Percentiles rank a stretch among this genome's conserved stretches.
Conservation (phyloP, 2,113 vertebrate genomes). For the Dasyornis broadbenti region DNA sequence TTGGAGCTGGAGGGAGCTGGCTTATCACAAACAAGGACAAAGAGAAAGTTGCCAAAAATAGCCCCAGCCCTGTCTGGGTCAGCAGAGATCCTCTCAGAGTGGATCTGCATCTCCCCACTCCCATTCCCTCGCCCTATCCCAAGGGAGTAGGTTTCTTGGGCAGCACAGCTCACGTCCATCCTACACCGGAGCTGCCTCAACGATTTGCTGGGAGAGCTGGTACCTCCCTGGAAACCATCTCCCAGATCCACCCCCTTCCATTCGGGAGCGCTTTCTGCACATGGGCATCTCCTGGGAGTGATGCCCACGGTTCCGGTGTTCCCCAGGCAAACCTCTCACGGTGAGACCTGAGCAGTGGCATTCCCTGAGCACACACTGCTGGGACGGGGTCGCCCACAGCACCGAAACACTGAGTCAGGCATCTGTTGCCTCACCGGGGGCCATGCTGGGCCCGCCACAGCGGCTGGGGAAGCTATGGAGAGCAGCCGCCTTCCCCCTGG, state of each 20-base stretch:
- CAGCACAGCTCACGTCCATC: not conserved
- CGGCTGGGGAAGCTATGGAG: rapidly evolving
- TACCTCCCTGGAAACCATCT: not conserved
- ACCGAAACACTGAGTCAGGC: not conserved
- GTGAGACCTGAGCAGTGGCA: rapidly evolving
- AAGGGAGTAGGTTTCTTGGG: not conserved
- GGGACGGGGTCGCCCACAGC: not conserved
- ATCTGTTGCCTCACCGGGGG: not conserved
- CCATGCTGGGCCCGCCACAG: rapidly evolving
- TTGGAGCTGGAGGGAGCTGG: not conserved
- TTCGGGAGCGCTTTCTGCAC: rapidly evolving
- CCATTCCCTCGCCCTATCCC: not conserved
- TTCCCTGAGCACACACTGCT: not conserved
- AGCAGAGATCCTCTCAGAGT: not conserved
- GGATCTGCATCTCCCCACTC: not conserved
- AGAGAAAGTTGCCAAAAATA: not conserved
- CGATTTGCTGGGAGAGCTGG: not conserved
- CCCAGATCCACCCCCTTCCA: not conserved
- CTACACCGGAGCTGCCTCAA: not conserved
- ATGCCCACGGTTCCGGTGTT: not conserved
- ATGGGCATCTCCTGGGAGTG: not conserved
- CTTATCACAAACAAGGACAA: not conserved
- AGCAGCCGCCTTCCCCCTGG: not conserved
- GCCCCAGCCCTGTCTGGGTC: not conserved
- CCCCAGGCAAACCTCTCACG: not conserved